These are phyloP conservation scores for Dryobotodes eremita DNA, from an alignment of 2,888 invertebrate genomes.

Conservation along the genomic window DNA sequence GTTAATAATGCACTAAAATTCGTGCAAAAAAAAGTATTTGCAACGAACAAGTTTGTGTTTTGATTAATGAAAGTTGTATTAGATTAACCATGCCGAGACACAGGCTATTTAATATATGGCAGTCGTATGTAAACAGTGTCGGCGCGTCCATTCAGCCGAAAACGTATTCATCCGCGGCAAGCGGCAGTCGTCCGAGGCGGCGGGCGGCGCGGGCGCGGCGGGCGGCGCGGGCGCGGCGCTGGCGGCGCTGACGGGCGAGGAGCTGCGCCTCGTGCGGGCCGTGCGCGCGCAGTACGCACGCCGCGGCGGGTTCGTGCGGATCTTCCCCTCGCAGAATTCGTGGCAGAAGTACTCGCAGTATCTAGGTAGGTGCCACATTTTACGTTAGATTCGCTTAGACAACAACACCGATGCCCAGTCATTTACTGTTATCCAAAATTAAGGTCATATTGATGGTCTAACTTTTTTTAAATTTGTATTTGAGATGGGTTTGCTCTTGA, in stretches of 20 bases:
- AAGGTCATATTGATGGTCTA: too few relatives aligned
- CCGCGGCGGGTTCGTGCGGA: constrained; percentile 96
- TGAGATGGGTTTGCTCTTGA: too few relatives aligned
- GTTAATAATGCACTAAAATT: too few relatives aligned
- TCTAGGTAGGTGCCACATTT: constrained; percentile 88
- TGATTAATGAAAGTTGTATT: too few relatives aligned
- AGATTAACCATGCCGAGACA: not conserved
- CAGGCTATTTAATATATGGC: not conserved
- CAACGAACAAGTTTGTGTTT: too few relatives aligned
- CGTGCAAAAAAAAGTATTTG: too few relatives aligned
- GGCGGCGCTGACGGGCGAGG: constrained; percentile 93
- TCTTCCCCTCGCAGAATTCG: constrained; percentile 97
- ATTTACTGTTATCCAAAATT: too few relatives aligned
- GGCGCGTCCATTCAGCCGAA: constrained; percentile 94
- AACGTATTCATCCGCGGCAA: constrained; percentile 88
- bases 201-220: constrained; percentile 84
- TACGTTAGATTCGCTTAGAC: too few relatives aligned
- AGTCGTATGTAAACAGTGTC: constrained; percentile 86
- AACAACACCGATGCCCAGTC: too few relatives aligned
- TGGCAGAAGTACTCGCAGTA: constrained; percentile 96
- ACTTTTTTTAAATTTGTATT: too few relatives aligned
- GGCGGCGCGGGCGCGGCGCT: constrained; percentile 66
- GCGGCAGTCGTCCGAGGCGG: constrained; percentile 55
- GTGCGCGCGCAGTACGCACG: constrained; percentile 95
- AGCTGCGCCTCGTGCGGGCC: constrained; percentile 94